Base-by-base conservation (phyloP, 2,797 vertebrate species). In the Aselliscus stoliczkanus region DNA sequence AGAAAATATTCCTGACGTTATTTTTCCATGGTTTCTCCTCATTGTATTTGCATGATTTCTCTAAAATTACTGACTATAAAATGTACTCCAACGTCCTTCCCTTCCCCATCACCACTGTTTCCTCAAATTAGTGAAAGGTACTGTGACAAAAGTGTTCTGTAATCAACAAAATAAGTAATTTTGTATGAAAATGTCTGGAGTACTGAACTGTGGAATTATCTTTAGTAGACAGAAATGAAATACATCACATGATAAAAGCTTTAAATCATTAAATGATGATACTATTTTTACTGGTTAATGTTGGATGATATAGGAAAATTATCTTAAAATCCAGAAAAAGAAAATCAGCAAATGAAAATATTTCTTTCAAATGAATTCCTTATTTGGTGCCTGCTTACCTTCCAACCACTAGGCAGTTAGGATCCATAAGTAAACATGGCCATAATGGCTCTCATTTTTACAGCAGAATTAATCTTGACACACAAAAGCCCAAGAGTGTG, bases 311-410 rank as follows among this genome's bases (percentile, higher is more conserved):
- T 54, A 20, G 17, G 23, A 14, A 37, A 82, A 64, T 76, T 82
- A 69, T 31, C 12, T 65, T 15, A 91, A 96, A 95, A 89, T 23
- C 4, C 6, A 82, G 31, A 54, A 42, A 82, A 73, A 12, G n/a
- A 85, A 17, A 94, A 80, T 34, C n/a, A 88, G 69, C n/a, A 88
- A 86, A 50, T 60, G 7, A 92, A 96, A 95, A 44, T 34, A 37
- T 21, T 44, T 4, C 18, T 47, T 75, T 93, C 18, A 80, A 79
- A 75, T 76, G 31, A 92, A 34, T 56, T 79, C 17, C 34, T 37
- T 47, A 17, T 56, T 80, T 90, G 0, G 94, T 76, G 21, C 23
- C 7, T 50, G 15, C 21, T 72, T 90, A 4, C 42, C 29, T 81
- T 64, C 56, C 29, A 70, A 76, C 12, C 25, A 89, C 31, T 27